A percentile compares a stretch with the other conserved stretches of the same genome.
phyloP scores from a whole-genome alignment of 2,113 vertebrate genomes.

The Mobula hypostoma region DNA sequence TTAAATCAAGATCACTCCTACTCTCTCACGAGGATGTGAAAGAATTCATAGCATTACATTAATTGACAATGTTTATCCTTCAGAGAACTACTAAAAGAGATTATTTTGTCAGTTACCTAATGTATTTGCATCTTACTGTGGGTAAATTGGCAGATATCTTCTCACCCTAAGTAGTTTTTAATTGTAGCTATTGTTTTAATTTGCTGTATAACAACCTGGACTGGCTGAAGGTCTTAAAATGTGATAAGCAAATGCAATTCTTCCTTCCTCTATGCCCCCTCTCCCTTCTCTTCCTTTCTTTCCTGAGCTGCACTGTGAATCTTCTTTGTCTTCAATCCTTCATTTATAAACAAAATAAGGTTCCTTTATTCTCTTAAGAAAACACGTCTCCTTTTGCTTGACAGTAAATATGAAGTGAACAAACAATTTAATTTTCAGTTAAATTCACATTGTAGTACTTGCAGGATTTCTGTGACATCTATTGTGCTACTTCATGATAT shows the following conservation, averaged over 20 bases:
- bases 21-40: neutral
- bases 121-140: too few species aligned
- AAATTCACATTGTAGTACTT: neutral
- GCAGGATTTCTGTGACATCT: neutral
- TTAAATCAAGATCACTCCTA: neutral
- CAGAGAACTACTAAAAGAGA: neutral
- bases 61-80: neutral
- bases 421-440: neutral
- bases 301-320: neutral
- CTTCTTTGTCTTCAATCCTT: neutral
- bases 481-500: neutral
- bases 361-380: neutral
- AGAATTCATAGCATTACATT: neutral
- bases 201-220: too few species aligned
- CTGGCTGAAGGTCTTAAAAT: too few species aligned
- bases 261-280: neutral
- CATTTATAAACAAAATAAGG: neutral
- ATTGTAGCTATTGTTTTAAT: too few species aligned
- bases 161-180: too few species aligned
- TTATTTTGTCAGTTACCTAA: neutral
- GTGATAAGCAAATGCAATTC: neutral
- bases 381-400: neutral
- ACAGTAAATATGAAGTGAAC: neutral
- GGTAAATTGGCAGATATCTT: neutral
- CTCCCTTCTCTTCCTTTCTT: neutral